Percentiles rank a stretch among this genome's conserved stretches.
These are phyloP conservation scores for Anas acuta DNA, from an alignment of 2,797 vertebrate species.

Conservation along the genomic window DNA sequence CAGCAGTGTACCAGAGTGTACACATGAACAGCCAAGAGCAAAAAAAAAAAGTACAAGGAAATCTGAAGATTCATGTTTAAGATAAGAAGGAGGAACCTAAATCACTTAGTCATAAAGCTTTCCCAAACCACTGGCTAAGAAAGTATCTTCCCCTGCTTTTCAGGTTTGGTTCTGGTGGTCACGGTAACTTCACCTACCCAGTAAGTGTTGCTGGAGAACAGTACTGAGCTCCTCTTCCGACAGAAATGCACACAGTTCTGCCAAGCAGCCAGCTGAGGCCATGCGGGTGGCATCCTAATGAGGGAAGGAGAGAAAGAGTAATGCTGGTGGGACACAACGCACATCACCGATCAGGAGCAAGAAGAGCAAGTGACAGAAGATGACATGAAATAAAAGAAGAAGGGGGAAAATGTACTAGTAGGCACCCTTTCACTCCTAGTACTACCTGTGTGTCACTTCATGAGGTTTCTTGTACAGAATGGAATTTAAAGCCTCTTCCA, in stretches of 20 bases:
- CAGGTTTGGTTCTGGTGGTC: background rate
- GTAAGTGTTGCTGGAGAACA: slow-evolving; percentile 88
- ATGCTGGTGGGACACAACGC: background rate
- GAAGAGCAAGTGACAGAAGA: background rate
- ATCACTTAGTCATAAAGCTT: background rate
- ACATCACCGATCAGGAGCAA: background rate
- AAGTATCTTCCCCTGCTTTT: background rate
- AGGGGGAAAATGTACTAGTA: background rate
- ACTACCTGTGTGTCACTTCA: background rate
- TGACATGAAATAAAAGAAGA: background rate
- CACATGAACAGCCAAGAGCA: rapidly evolving
- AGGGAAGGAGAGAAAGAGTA: background rate
- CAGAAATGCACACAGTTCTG: slow-evolving; percentile 92
- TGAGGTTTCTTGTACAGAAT: background rate
- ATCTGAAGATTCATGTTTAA: background rate
- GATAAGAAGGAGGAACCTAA: background rate
- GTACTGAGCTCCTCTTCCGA: slow-evolving; percentile 90
- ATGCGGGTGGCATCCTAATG: slow-evolving; percentile 93
- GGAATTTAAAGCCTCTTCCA: background rate
- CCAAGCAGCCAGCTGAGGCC: slow-evolving; percentile 94
- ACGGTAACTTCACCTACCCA: slow-evolving; percentile 80
- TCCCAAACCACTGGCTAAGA: background rate
- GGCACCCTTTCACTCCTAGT: background rate
- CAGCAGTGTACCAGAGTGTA: background rate
- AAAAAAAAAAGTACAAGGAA: background rate